Conservation (phyloP, 2,113 vertebrate genomes). For the Cranoglanis bouderius region DNA sequence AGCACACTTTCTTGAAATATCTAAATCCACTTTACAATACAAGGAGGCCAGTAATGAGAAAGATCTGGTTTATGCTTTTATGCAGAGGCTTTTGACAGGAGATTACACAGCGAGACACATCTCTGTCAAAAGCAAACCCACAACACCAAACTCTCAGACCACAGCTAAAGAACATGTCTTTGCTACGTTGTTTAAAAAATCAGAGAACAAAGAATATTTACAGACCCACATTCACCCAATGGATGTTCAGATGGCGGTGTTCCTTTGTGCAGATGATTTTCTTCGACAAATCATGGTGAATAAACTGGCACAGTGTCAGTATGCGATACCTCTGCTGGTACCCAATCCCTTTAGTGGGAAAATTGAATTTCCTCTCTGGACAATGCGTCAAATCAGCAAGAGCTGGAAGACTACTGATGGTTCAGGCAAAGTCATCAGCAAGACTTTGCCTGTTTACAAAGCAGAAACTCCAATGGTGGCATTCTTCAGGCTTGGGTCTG, state of each 20-base stretch:
- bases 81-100: conserved; percentile 63
- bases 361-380: conserved; percentile 72
- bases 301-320: conserved; percentile 77
- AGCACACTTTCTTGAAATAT: conserved; percentile 65
- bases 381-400: conserved; percentile 70
- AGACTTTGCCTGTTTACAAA: conserved; percentile 63
- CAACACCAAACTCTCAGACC: rapidly evolving
- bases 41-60: conserved; percentile 55
- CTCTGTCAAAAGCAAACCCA: conserved; percentile 40
- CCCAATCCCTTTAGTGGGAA: conserved; percentile 59
- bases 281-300: conserved; percentile 67
- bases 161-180: not conserved
- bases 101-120: conserved; percentile 68
- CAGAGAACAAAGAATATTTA: too few relatives aligned
- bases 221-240: conserved; percentile 67
- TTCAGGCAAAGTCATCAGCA: conserved; percentile 39
- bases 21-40: conserved; percentile 50
- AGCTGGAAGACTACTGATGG: conserved; percentile 64
- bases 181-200: not conserved
- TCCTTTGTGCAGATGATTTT: conserved; percentile 73
- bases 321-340: conserved; percentile 74
- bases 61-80: conserved; percentile 65
- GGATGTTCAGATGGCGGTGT: conserved; percentile 77
- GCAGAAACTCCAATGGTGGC: conserved; percentile 67
- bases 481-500: conserved; percentile 73